Conservation (phyloP, 2,113 vertebrate genomes). For the western clawed frog (Xenopus tropicalis) region DNA sequence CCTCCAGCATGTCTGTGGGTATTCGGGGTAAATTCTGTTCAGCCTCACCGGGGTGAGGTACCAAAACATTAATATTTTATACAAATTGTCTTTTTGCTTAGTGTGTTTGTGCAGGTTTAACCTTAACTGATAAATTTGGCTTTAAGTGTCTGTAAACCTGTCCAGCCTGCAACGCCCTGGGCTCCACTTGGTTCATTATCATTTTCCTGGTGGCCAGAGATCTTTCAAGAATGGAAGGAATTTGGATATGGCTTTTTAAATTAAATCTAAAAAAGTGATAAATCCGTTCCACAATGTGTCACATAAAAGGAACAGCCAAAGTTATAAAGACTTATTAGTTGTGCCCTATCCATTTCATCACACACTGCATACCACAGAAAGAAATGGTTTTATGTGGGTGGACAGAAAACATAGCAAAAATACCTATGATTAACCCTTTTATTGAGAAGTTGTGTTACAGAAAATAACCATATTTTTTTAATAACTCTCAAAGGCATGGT, state of each 20-base stretch:
- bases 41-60: too few species aligned
- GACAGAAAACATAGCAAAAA: conserved; percentile 32
- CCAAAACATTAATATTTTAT: too few species aligned
- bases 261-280: conserved; percentile 33
- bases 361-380: conserved; percentile 33
- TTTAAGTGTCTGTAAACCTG: too few species aligned
- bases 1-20: too few species aligned
- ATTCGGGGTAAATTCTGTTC: too few species aligned
- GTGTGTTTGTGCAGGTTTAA: too few species aligned
- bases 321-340: conserved; percentile 42
- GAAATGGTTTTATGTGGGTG: conserved; percentile 27
- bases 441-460: not conserved
- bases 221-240: conserved; percentile 32
- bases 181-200: conserved; percentile 6
- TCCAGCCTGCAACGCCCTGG: too few species aligned
- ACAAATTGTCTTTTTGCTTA: too few species aligned
- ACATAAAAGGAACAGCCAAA: conserved; percentile 42
- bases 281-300: conserved; percentile 40
- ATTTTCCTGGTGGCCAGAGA: conserved; percentile 29
- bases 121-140: too few species aligned
- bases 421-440: conserved; percentile 37
- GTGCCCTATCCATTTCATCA: conserved; percentile 39
- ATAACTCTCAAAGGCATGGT: too few species aligned
- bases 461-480: too few species aligned
- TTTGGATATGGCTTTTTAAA: conserved; percentile 29